Percentiles rank a stretch among this genome's conserved stretches.
Evolutionary conservation across 2,888 invertebrate genomes (phyloP).

Genomic region (Cinara cedri): DNA sequence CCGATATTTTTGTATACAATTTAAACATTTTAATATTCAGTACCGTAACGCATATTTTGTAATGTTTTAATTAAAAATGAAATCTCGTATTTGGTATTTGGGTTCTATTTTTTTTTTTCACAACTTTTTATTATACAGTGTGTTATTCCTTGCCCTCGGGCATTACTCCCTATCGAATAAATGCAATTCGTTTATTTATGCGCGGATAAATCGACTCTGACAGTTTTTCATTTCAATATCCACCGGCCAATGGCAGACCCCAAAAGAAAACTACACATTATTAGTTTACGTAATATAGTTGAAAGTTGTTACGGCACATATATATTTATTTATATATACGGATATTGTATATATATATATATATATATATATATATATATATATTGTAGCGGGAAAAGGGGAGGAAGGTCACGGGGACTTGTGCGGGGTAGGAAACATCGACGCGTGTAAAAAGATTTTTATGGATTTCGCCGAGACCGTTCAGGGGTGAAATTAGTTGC

Average conservation of each 20-base stretch:
- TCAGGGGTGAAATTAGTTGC: conserved; percentile 54
- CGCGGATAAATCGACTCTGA: background rate
- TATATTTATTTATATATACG: conserved; percentile 18
- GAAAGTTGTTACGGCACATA: background rate
- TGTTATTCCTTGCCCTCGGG: too few species aligned
- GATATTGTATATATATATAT: conserved; percentile 39
- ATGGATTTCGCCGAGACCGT: conserved; percentile 42
- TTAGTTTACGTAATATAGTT: conserved; percentile 22
- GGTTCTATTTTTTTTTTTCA: too few species aligned
- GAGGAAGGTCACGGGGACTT: conserved; percentile 13
- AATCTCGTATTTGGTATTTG: too few species aligned
- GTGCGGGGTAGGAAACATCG: conserved; percentile 27
- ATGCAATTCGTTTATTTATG: conserved; percentile 20
- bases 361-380: too few species aligned
- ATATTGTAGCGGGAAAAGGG: conserved; percentile 9
- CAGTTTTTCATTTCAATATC: conserved; percentile 46
- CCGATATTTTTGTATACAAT: too few species aligned
- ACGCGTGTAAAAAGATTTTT: conserved; percentile 53
- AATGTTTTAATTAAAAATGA: too few species aligned
- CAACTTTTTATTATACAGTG: too few species aligned
- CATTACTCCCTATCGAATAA: conserved; percentile 9
- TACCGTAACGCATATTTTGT: too few species aligned
- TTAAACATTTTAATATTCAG: too few species aligned
- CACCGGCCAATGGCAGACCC: background rate
- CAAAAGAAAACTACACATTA: conserved; percentile 25